These are phyloP conservation scores for Sphecodes monilicornis DNA, from an alignment of 2,888 invertebrate species.

Conservation along the genomic window DNA sequence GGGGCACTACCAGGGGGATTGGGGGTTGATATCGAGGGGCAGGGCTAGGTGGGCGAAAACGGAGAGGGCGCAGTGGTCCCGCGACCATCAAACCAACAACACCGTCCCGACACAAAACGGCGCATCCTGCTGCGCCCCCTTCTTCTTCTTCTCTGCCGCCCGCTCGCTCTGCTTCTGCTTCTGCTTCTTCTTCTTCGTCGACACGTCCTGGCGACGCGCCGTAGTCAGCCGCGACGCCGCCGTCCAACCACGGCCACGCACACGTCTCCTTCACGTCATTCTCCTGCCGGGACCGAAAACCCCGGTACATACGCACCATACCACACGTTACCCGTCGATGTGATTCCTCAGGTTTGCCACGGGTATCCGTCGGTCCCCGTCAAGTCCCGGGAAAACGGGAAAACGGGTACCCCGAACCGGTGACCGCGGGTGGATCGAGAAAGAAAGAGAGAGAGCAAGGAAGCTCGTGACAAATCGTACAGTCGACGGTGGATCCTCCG, in stretches of 20 bases:
- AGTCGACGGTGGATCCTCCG: slow-evolving; percentile 16
- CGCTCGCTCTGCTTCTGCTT: slow-evolving; percentile 1
- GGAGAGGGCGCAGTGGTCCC: slow-evolving; percentile 86
- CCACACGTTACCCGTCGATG: not conserved
- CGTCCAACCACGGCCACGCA: slow-evolving; percentile 26
- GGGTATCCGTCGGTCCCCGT: not conserved
- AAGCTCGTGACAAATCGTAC: not conserved
- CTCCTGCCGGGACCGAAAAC: slow-evolving; percentile 2
- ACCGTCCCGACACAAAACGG: slow-evolving; percentile 74
- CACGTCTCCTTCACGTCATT: slow-evolving; percentile 7
- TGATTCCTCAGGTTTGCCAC: not conserved
- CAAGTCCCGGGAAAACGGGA: not conserved
- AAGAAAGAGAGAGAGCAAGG: not conserved
- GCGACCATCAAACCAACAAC: slow-evolving; percentile 85
- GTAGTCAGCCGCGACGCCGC: slow-evolving; percentile 44
- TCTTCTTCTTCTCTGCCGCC: slow-evolving; percentile 64
- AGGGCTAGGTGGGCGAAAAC: slow-evolving; percentile 81
- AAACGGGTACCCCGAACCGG: not conserved
- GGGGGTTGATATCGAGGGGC: slow-evolving; percentile 80
- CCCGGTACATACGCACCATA: not conserved
- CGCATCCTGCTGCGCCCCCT: slow-evolving; percentile 68
- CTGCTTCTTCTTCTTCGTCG: slow-evolving; percentile 55
- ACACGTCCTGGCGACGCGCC: slow-evolving; percentile 49
- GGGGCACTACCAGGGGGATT: slow-evolving; percentile 71
- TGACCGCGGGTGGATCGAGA: slow-evolving; percentile 1